Evolutionary conservation across 1,140 invertebrate genomes (phyloP).

Genomic region (Harlomillsia oculata): DNA sequence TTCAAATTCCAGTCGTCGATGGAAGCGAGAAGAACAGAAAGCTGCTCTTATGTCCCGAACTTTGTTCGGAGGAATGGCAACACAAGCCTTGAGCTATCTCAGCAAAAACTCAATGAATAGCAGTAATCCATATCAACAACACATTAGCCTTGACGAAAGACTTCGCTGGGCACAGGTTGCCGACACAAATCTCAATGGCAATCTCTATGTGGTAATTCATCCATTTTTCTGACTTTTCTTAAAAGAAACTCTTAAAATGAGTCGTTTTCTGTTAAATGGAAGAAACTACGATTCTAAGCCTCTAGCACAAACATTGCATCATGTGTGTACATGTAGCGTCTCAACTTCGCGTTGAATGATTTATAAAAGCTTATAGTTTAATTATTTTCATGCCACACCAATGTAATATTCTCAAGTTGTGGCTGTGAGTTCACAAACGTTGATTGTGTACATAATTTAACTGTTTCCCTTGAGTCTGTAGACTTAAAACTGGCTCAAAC

Average conservation of each 20-base stretch:
- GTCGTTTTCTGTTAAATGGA: background rate
- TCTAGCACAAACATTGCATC: background rate
- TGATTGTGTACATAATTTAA: too few species aligned
- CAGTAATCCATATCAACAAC: constrained; percentile 41
- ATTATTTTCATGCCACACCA: too few species aligned
- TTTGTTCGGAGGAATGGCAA: constrained; percentile 51
- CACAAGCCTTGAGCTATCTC: constrained; percentile 50
- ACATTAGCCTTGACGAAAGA: constrained; percentile 59
- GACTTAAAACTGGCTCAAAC: too few species aligned
- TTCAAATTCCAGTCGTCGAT: constrained; percentile 56
- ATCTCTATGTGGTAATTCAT: constrained; percentile 36
- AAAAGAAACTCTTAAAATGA: background rate
- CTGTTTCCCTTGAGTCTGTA: too few species aligned
- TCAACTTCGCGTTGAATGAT: too few species aligned
- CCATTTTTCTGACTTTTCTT: background rate
- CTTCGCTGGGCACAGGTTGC: constrained; percentile 74
- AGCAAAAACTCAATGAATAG: constrained; percentile 33
- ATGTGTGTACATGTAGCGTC: background rate
- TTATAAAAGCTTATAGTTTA: too few species aligned
- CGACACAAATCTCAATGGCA: constrained; percentile 43
- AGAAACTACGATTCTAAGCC: background rate
- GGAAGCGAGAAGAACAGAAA: constrained; percentile 74
- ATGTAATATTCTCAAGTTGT: too few species aligned
- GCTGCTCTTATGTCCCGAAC: constrained; percentile 43
- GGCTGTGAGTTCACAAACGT: too few species aligned